Evolutionary conservation across 2,888 invertebrate genomes (phyloP).

Genomic region (Halictus ligatus): DNA sequence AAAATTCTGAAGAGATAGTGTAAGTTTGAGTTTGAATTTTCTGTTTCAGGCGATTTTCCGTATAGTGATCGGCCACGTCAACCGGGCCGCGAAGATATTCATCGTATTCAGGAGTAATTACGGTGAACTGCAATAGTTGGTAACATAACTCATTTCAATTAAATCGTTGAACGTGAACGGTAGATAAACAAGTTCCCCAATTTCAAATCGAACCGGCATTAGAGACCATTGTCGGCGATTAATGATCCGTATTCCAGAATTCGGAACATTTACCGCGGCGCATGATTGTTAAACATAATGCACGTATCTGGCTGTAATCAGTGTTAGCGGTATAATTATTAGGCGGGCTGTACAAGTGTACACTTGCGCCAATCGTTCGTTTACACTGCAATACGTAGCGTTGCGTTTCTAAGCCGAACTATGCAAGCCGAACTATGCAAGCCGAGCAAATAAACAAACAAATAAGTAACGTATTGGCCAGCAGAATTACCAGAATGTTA

Average conservation of each 20-base stretch:
- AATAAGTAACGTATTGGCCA: background rate
- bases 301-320: background rate
- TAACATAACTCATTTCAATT: background rate
- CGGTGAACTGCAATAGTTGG: background rate
- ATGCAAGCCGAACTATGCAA: background rate
- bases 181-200: background rate
- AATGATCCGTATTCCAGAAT: conserved; percentile 12
- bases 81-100: background rate
- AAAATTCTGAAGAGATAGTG: too few species aligned
- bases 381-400: background rate
- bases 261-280: background rate
- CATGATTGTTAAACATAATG: conserved; percentile 13
- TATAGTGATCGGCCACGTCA: too few species aligned
- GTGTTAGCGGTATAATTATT: background rate
- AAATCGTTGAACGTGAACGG: background rate
- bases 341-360: background rate
- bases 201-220: conserved; percentile 1
- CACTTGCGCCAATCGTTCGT: background rate
- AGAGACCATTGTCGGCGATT: conserved; percentile 9
- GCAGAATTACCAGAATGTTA: background rate
- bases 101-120: background rate
- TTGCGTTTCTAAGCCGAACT: background rate
- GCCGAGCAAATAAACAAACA: background rate
- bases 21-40: too few species aligned
- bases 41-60: background rate